Evolutionary conservation across 2,888 invertebrate species (phyloP).

Genomic region (Gryllus longicercus): DNA sequence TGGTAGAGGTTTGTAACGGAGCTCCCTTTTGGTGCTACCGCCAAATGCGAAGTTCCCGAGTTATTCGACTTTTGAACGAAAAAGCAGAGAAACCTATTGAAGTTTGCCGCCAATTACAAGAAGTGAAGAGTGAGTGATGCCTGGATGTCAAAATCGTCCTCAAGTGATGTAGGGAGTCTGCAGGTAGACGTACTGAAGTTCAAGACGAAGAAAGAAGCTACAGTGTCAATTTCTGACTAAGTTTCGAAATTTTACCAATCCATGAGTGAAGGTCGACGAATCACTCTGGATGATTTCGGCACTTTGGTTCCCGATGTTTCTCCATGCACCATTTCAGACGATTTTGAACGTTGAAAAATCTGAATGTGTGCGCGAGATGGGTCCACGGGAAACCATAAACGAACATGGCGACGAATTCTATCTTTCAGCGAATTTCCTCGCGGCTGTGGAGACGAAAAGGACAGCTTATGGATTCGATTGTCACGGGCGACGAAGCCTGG

Average conservation of each 20-base stretch:
- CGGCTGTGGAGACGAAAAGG: neutral
- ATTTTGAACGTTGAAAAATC: neutral
- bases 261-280: neutral
- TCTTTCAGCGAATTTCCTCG: neutral
- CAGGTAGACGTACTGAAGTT: neutral
- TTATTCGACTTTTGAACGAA: neutral
- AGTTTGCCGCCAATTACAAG: neutral
- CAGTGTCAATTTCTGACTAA: neutral
- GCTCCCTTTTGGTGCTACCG: neutral
- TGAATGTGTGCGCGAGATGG: neutral
- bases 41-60: neutral
- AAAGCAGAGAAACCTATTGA: neutral
- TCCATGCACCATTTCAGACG: neutral
- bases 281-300: slow-evolving; percentile 3
- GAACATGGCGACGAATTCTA: neutral
- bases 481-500: slow-evolving; percentile 12
- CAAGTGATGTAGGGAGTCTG: neutral
- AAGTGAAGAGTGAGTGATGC: neutral
- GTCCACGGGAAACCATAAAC: neutral
- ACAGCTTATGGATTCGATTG: neutral
- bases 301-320: neutral
- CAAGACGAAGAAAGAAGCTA: neutral
- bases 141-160: neutral
- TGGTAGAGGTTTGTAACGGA: neutral
- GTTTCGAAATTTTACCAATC: neutral